Percentiles rank a stretch among this genome's conserved stretches.
phyloP scores from a whole-genome alignment of 2,797 vertebrate genomes.

The Sylvilagus floridanus region DNA sequence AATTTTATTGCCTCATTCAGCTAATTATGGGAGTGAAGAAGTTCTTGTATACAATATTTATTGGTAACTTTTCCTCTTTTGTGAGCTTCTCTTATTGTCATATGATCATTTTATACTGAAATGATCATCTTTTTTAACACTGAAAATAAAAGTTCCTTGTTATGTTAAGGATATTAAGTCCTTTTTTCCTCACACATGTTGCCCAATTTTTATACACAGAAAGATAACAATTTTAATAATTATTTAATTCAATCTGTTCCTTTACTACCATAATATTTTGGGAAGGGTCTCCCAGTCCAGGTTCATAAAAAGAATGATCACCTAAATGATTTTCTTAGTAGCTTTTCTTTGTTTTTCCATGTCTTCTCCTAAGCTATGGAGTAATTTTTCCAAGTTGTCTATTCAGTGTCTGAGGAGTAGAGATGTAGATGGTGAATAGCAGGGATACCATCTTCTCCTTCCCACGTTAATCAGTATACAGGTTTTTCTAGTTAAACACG shows the following conservation, averaged over 20 bases:
- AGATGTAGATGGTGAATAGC: not conserved
- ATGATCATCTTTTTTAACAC: not conserved
- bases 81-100: slow-evolving; percentile 29
- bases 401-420: not conserved
- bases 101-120: not conserved
- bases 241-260: not conserved
- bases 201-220: not conserved
- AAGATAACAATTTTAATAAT: slow-evolving; percentile 28
- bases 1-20: slow-evolving; percentile 12
- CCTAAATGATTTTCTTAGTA: not conserved
- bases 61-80: not conserved
- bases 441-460: not conserved
- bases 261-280: not conserved
- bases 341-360: not conserved
- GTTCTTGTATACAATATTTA: not conserved
- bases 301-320: not conserved
- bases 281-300: not conserved
- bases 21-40: not conserved
- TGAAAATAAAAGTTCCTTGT: not conserved
- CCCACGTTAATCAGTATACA: not conserved
- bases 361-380: not conserved
- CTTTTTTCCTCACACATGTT: not conserved
- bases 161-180: not conserved
- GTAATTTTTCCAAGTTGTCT: not conserved
- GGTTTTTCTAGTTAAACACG: not conserved